Evolutionary conservation across 2,888 invertebrate species (phyloP).

Genomic region (Pyralis farinalis): DNA sequence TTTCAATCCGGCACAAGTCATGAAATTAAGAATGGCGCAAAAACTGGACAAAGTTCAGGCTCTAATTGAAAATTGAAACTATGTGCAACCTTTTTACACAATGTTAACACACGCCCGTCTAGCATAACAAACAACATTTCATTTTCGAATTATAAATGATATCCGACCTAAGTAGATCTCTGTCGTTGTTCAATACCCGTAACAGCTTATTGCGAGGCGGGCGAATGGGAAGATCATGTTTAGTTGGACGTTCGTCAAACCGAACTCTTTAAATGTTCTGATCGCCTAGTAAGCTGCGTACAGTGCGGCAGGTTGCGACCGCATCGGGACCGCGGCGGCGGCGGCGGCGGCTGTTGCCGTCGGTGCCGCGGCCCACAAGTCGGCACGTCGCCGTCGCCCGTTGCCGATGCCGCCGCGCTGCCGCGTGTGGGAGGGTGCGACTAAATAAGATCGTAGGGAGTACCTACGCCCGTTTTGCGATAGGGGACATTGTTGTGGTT

Average conservation of each 20-base stretch:
- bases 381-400: conserved; percentile 10
- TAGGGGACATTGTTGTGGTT: no score
- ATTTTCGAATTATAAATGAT: background rate
- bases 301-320: conserved; percentile 60
- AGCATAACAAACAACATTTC: conserved; percentile 1
- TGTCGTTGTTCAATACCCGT: background rate
- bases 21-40: no score
- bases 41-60: no score
- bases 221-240: conserved; percentile 26
- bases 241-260: conserved; percentile 19
- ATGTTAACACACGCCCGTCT: background rate
- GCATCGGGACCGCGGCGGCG: conserved; percentile 26
- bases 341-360: conserved; percentile 29
- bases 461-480: conserved; percentile 3
- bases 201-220: background rate
- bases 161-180: background rate
- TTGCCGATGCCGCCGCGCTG: no score
- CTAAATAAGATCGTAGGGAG: conserved; percentile 9
- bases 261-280: conserved; percentile 40
- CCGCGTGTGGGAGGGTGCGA: conserved; percentile 22
- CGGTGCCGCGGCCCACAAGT: conserved; percentile 19
- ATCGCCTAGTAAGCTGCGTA: conserved; percentile 69
- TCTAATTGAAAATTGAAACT: no score
- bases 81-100: background rate
- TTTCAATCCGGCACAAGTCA: no score